Base-by-base conservation (phyloP, 2,888 invertebrate genomes). In the Ectemnius lituratus region DNA sequence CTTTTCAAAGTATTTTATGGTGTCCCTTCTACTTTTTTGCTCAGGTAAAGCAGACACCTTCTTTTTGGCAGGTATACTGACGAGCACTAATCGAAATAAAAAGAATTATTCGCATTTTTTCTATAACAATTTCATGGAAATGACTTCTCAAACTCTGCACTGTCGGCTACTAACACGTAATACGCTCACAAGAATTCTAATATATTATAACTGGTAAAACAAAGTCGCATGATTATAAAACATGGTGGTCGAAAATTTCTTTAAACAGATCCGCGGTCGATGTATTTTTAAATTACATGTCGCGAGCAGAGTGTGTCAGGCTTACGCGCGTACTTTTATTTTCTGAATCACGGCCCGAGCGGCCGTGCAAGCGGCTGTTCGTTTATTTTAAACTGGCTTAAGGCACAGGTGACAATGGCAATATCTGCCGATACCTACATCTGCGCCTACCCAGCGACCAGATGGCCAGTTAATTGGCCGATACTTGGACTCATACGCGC, bases 391-490 rank as follows among this genome's bases (percentile, higher is more conserved):
- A 49, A 13, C 45, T 1, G 57, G 47, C 14, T 13, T 23, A 59
- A 63, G 16, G 16, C 59, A 60, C 57, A 69, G 57, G 13, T 67
- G 63, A 70, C 47, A 67, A 60, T 70, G 13, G 28, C 62, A 62
- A 45, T 62, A 8, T 62, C 61, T 62, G 23, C 45, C 61, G 18
- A 11, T 27, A 62, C 46, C 28, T 69, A 16, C 28, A 28, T 13
- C n/a, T 27, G 16, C 23, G 49, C 14, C 46, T 45, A 18, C 45
- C 16, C 49, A 45, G 16, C 20, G 16, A 46, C 52, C 45, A 66
- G 16, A 66, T 52, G 62, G 59, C 47, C 14, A 14, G 27, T 45
- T 52, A 45, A 58, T 70, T 23, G 45, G 14, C 18, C 28, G 62
- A 62, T 52, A 23, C 60, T 20, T 49, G 46, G 37, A 11, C 37